Conservation (phyloP, 2,797 vertebrate species). For the Sebastes kiyomatsui region DNA sequence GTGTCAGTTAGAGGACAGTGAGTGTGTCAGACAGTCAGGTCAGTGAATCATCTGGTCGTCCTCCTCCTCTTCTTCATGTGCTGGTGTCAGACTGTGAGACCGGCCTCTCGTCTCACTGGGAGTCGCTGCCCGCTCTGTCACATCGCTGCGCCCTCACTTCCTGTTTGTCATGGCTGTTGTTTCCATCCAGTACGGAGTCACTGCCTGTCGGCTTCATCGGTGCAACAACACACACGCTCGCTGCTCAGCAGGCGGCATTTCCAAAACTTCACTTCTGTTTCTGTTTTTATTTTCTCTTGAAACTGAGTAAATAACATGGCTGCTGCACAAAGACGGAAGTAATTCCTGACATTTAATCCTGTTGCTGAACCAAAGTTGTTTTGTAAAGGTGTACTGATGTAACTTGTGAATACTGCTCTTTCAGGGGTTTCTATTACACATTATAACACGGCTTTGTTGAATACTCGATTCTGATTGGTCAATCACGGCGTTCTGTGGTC, state of each 20-base stretch:
- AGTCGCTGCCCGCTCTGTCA: conserved; percentile 15
- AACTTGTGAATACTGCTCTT: neutral
- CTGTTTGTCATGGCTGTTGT: conserved; percentile 28
- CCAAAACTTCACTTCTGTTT: neutral
- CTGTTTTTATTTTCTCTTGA: neutral
- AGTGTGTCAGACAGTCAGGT: conserved; percentile 7
- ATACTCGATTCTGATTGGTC: no score
- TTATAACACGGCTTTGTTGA: no score
- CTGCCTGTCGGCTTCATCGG: neutral
- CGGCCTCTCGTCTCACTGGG: neutral
- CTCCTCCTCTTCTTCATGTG: neutral
- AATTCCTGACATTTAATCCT: neutral
- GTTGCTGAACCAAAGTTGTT: no score
- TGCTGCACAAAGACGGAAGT: neutral
- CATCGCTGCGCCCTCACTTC: conserved; percentile 19
- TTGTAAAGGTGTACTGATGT: neutral
- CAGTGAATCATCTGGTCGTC: conserved; percentile 34
- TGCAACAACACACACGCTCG: neutral
- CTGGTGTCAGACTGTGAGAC: conserved; percentile 21
- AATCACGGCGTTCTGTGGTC: no score
- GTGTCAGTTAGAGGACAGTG: neutral
- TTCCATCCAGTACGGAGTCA: neutral
- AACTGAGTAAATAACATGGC: neutral
- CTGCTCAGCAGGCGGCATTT: neutral
- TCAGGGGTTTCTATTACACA: no score